These are phyloP conservation scores for Hirundichthys speculiger DNA, from an alignment of 2,113 vertebrate species.

Conservation along the genomic window DNA sequence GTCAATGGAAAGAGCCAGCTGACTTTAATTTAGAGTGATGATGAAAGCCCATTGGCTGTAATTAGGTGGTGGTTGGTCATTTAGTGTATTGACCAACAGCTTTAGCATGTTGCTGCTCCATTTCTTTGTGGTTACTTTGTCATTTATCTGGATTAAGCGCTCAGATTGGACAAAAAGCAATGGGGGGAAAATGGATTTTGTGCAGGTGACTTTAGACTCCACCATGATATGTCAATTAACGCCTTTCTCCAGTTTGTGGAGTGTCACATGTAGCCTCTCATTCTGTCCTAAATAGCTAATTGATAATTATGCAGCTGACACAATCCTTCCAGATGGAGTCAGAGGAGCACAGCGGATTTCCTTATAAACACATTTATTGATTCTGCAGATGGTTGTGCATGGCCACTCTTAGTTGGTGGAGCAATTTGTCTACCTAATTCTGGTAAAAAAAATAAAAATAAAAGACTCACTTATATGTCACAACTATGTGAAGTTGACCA, in stretches of 20 bases:
- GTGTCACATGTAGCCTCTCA: background rate
- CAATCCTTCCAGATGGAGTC: background rate
- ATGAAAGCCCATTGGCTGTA: slow-evolving; percentile 49
- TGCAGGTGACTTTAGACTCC: slow-evolving; percentile 29
- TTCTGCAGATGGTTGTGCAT: no score
- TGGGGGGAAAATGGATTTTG: slow-evolving; percentile 39
- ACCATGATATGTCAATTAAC: slow-evolving; percentile 36
- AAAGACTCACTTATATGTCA: no score
- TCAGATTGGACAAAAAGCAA: slow-evolving; percentile 18
- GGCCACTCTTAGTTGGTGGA: no score
- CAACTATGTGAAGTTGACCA: no score
- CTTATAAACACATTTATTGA: no score
- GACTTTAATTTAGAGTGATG: background rate
- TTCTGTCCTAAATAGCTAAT: background rate
- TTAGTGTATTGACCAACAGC: slow-evolving; percentile 19
- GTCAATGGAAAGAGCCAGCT: background rate
- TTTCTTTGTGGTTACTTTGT: slow-evolving; percentile 38
- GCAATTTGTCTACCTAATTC: no score
- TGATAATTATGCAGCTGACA: slow-evolving; percentile 26
- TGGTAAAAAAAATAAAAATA: no score
- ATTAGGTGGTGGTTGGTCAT: slow-evolving; percentile 42
- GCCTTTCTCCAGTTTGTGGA: slow-evolving; percentile 1
- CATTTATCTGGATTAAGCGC: slow-evolving; percentile 29
- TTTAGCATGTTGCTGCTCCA: slow-evolving; percentile 17
- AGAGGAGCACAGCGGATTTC: no score